Conservation (phyloP, 2,888 invertebrate genomes). For the Cryptocephalus moraei region DNA sequence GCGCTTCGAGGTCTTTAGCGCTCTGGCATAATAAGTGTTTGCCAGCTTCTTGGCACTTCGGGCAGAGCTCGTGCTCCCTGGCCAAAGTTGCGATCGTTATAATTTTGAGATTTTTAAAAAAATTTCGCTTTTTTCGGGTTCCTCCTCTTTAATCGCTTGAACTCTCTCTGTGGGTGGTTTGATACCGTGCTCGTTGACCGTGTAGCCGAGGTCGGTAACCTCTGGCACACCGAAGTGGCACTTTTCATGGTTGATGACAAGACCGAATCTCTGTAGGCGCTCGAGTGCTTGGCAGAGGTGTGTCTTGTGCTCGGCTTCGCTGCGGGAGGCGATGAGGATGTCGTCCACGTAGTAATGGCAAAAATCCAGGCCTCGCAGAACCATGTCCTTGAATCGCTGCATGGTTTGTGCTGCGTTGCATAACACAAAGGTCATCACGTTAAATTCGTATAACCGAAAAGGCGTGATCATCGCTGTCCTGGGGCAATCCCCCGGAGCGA, state of each 20-base stretch:
- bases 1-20: neutral
- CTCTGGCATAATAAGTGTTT: neutral
- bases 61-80: too few species aligned
- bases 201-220: slow-evolving; percentile 22
- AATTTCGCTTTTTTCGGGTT: too few species aligned
- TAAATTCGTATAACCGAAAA: too few species aligned
- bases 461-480: too few species aligned
- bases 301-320: slow-evolving; percentile 15
- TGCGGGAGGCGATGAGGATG: slow-evolving; percentile 24
- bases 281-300: slow-evolving; percentile 20
- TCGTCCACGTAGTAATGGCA: slow-evolving; percentile 28
- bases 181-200: slow-evolving; percentile 18
- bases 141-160: slow-evolving; percentile 15
- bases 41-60: too few species aligned
- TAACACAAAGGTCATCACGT: too few species aligned
- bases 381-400: slow-evolving; percentile 30
- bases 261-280: slow-evolving; percentile 18
- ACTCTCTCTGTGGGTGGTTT: slow-evolving; percentile 25
- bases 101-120: too few species aligned
- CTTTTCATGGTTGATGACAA: slow-evolving; percentile 25
- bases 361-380: slow-evolving; percentile 23
- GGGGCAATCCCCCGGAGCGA: too few species aligned
- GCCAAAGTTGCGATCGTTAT: too few species aligned
- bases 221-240: slow-evolving; percentile 20
- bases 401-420: slow-evolving; percentile 34